phyloP scores from a whole-genome alignment of 2,113 vertebrate species.

The Corydoras sp. region DNA sequence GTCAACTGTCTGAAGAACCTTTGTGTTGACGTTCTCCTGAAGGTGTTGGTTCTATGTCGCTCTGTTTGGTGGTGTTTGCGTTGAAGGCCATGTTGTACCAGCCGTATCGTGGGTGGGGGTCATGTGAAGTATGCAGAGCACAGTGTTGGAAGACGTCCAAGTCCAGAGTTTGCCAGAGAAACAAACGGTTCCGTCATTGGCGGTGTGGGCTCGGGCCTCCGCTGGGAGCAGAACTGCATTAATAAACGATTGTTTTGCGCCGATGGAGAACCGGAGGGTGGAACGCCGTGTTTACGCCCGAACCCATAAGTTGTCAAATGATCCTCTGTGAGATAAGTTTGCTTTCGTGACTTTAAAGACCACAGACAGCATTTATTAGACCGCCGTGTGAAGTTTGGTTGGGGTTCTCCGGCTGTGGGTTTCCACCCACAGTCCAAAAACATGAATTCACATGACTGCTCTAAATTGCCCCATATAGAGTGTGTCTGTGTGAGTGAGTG shows the following conservation, averaged over 20 bases:
- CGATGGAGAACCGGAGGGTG: slow-evolving; percentile 21
- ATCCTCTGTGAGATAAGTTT: too few relatives aligned
- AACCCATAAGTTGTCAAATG: slow-evolving; percentile 16
- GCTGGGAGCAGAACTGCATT: slow-evolving; percentile 28
- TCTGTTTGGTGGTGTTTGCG: neutral
- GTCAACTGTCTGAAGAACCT: too few relatives aligned
- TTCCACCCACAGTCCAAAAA: too few relatives aligned
- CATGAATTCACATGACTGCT: too few relatives aligned
- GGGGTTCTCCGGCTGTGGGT: too few relatives aligned
- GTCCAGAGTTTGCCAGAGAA: slow-evolving; percentile 8
- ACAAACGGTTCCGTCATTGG: slow-evolving; percentile 29
- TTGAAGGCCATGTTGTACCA: neutral
- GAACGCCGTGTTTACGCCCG: slow-evolving; percentile 18
- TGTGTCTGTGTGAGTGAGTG: too few relatives aligned
- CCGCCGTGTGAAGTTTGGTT: too few relatives aligned
- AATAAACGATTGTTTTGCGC: slow-evolving; percentile 32
- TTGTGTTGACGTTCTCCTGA: too few relatives aligned
- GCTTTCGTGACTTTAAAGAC: too few relatives aligned
- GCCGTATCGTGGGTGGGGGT: neutral
- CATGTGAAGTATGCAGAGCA: slow-evolving; percentile 27
- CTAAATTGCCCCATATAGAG: too few relatives aligned
- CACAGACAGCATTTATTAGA: too few relatives aligned
- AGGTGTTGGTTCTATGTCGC: neutral
- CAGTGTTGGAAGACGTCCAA: slow-evolving; percentile 21
- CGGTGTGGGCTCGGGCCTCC: slow-evolving; percentile 22